These are phyloP conservation scores for Diphyllodes magnificus DNA, from an alignment of 2,113 vertebrate species.

Conservation along the genomic window DNA sequence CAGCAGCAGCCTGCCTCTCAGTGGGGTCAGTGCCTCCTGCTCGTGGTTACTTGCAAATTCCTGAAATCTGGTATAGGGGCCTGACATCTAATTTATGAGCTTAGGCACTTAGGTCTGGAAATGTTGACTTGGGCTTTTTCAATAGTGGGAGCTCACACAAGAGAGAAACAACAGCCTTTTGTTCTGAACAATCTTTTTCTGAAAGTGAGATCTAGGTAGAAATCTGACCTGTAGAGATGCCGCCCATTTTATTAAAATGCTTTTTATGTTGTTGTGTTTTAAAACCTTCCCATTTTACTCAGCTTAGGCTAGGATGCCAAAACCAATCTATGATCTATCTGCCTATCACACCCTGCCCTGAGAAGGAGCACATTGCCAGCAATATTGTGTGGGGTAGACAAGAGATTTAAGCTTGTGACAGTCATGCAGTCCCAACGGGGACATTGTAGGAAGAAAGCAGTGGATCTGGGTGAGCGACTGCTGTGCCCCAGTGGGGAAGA, in stretches of 20 bases:
- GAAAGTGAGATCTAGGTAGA: neutral
- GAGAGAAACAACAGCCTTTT: neutral
- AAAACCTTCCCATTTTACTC: neutral
- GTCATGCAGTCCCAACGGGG: neutral
- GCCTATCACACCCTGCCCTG: neutral
- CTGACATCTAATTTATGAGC: neutral
- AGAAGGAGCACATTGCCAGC: neutral
- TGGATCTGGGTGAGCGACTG: fast-evolving
- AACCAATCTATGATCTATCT: neutral
- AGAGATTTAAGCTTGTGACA: neutral
- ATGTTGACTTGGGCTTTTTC: neutral
- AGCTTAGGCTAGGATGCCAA: neutral
- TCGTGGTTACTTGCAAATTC: neutral
- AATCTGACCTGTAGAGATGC: neutral
- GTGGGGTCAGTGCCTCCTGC: neutral
- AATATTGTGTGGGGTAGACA: too few relatives aligned
- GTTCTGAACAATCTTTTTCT: neutral
- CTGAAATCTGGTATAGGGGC: neutral
- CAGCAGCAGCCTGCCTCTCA: neutral
- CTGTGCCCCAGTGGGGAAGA: neutral
- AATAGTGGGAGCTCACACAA: neutral
- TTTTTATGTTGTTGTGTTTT: neutral
- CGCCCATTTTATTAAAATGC: neutral
- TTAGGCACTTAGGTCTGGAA: neutral
- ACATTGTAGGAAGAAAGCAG: fast-evolving